Evolutionary conservation across 2,797 vertebrate genomes (phyloP).

Genomic region (Chelmon rostratus): DNA sequence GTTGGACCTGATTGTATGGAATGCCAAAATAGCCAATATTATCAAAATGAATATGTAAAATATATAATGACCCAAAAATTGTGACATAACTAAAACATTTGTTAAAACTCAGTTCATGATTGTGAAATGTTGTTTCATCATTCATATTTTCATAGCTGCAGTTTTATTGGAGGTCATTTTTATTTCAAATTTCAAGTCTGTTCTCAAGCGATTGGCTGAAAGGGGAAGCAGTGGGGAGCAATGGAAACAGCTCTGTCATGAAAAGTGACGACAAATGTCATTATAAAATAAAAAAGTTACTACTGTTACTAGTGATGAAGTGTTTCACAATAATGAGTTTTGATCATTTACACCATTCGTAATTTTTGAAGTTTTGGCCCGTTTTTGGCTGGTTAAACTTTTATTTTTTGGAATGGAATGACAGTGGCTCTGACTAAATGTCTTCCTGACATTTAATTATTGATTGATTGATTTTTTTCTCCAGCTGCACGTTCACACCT

Average conservation of each 20-base stretch:
- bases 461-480: background rate
- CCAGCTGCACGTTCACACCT: background rate
- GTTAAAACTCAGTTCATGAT: background rate
- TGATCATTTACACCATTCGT: background rate
- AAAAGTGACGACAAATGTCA: background rate
- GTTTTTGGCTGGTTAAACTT: background rate
- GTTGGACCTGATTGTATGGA: background rate
- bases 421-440: background rate
- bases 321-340: background rate
- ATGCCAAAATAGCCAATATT: background rate
- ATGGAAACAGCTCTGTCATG: background rate
- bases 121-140: too few relatives aligned
- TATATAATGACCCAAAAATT: background rate
- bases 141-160: background rate
- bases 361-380: background rate
- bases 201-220: background rate
- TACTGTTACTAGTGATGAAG: background rate
- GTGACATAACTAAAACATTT: slow-evolving; percentile 4
- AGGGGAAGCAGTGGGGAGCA: background rate
- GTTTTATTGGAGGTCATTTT: background rate
- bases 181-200: background rate
- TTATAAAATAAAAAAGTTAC: too few relatives aligned
- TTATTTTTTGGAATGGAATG: background rate
- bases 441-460: background rate
- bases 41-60: background rate